Evolutionary conservation across 2,888 invertebrate species (phyloP), one percentile per base, ranked within the genome.

Genomic region (Gnatocerus cornutus): DNA sequence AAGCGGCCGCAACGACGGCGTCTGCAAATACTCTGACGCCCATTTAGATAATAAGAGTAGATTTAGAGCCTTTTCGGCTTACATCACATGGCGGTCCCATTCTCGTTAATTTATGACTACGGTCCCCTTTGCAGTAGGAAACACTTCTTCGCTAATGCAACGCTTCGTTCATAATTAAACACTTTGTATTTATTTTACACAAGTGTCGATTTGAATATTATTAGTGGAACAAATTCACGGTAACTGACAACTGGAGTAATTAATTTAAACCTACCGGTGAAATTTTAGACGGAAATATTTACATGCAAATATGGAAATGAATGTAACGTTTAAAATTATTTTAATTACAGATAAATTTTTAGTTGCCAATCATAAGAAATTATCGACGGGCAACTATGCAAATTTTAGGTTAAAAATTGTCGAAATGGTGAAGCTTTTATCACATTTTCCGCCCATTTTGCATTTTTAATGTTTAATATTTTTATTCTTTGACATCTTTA

Each of bases 21-120:
- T 82, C 81, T 82, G 82, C 82, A 83, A 83, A 83, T 83, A 82
- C 81, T 81, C 80, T 78, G 80, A 78, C 82, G 80, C 81, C 82
- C 83, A 83, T 84, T 83, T 84, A 84, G 83, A 84, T 84, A 84
- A 82, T 82, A 83, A 81, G 81, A 81, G 82, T 80, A 81, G 83
- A 83, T 84, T 83, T 82, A 83, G 79, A 78, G 82, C 82, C 79
- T 82, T 83, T 82, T 82, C 81, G 82, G 82, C 80, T 82, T 81
- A 82, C 80, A 80, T 83, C 82, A 83, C 82, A 82, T 80, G 80
- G 78, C 81, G 78, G 81, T 75, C 77, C 79, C 79, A 77, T 80
- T 80, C 76, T 75, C 69, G 78, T 76, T 81, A 83, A 83, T 83
- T 83, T 83, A 83, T 83, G 80, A 80, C 79, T 82, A 81, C 80